Evolutionary conservation across 2,888 invertebrate genomes (phyloP).

Genomic region (Platypus cylindrus): DNA sequence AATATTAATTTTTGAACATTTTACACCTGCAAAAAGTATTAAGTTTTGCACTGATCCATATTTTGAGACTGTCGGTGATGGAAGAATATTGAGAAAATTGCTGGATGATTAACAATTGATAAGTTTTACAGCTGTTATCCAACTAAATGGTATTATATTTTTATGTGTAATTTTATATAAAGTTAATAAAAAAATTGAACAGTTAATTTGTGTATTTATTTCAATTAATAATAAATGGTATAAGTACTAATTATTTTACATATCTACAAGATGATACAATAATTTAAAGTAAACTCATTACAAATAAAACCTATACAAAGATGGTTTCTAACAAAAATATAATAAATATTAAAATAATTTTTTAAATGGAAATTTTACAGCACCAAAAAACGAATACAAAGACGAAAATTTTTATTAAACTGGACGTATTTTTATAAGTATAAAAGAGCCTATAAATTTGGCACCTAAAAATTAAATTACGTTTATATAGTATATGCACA

Average conservation of each 20-base stretch:
- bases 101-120: conserved; percentile 7
- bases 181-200: too few species aligned
- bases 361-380: conserved; percentile 23
- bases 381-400: conserved; percentile 29
- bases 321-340: conserved; percentile 19
- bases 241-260: conserved; percentile 27
- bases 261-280: conserved; percentile 34
- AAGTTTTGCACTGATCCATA: conserved; percentile 12
- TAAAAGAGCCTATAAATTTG: conserved; percentile 7
- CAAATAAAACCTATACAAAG: conserved; percentile 10
- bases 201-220: conserved; percentile 7
- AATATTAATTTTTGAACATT: conserved; percentile 33
- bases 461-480: conserved; percentile 11
- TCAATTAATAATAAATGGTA: conserved; percentile 29
- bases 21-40: conserved; percentile 16
- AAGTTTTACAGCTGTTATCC: too few species aligned
- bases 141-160: too few species aligned
- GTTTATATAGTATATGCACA: too few species aligned
- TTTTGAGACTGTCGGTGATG: conserved; percentile 14
- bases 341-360: conserved; percentile 19
- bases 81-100: conserved; percentile 12
- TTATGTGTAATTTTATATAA: too few species aligned
- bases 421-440: conserved; percentile 28
- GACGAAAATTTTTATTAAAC: conserved; percentile 19
- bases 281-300: conserved; percentile 9